Conservation (phyloP, 2,113 vertebrate genomes). For the Gasterosteus aculeatus region DNA sequence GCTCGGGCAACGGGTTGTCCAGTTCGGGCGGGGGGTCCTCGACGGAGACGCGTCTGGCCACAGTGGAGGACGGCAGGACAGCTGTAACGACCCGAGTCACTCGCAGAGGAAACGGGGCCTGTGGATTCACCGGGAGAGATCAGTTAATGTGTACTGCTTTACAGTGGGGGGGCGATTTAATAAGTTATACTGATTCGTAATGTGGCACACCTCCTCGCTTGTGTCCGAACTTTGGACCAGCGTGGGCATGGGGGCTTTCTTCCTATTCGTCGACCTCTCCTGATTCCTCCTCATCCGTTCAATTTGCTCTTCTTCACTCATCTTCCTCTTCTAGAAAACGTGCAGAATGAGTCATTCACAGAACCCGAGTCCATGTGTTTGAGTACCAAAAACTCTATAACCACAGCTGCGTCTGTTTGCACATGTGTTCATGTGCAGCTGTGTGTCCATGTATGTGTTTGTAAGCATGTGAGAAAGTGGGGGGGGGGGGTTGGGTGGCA, state of each 20-base stretch:
- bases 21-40: slow-evolving; percentile 77
- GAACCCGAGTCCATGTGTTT: neutral
- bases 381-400: slow-evolving; percentile 4
- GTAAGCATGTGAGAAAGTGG: slow-evolving; percentile 28
- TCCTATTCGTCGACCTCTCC: slow-evolving; percentile 68
- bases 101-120: slow-evolving; percentile 76
- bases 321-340: slow-evolving; percentile 66
- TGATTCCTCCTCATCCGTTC: slow-evolving; percentile 76
- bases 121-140: slow-evolving; percentile 18
- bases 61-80: slow-evolving; percentile 76
- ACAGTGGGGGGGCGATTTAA: neutral
- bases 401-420: slow-evolving; percentile 18
- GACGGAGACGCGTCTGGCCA: slow-evolving; percentile 80
- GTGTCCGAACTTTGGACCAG: slow-evolving; percentile 57
- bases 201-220: slow-evolving; percentile 65
- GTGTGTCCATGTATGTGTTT: slow-evolving; percentile 10
- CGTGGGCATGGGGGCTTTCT: slow-evolving; percentile 53
- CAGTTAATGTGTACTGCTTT: neutral
- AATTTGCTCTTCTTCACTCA: slow-evolving; percentile 78
- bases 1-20: slow-evolving; percentile 65
- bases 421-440: neutral
- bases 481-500: slow-evolving; percentile 37
- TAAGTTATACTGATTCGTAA: slow-evolving; percentile 2
- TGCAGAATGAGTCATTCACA: slow-evolving; percentile 33
- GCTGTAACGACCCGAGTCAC: slow-evolving; percentile 79